These are phyloP conservation scores for Lutraria rhynchaena DNA, from an alignment of 1,140 invertebrate genomes.

Conservation along the genomic window DNA sequence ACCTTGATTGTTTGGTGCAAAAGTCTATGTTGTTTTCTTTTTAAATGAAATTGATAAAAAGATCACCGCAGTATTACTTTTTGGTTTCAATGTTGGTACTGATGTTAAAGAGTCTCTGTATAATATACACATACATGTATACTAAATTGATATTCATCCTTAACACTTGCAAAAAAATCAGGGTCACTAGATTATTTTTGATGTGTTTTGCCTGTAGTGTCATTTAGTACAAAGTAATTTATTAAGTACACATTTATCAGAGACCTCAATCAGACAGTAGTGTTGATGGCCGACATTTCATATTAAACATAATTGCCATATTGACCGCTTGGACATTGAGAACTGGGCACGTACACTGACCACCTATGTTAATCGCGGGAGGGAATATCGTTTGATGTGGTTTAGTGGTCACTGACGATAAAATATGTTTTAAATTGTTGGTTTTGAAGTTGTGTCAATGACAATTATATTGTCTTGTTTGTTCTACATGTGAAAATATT, in stretches of 20 bases:
- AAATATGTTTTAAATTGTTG: not conserved
- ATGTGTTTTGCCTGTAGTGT: not conserved
- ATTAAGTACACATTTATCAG: not conserved
- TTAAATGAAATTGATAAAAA: too few relatives aligned
- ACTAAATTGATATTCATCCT: too few relatives aligned
- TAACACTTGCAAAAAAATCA: too few relatives aligned
- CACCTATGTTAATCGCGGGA: constrained; percentile 11
- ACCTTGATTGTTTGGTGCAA: too few relatives aligned
- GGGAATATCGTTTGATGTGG: constrained; percentile 22
- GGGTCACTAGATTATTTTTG: not conserved
- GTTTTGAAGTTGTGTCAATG: too few relatives aligned
- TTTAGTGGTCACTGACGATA: constrained; percentile 6
- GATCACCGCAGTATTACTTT: too few relatives aligned
- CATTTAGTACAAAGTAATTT: constrained; percentile 19
- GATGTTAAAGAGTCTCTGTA: too few relatives aligned
- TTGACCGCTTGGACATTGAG: constrained; percentile 20
- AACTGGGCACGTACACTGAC: constrained; percentile 9
- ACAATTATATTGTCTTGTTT: too few relatives aligned
- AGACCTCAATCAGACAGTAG: not conserved
- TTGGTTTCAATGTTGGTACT: too few relatives aligned
- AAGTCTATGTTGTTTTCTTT: too few relatives aligned
- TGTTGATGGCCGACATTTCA: constrained; percentile 1
- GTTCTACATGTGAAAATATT: too few relatives aligned
- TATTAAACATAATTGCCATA: constrained; percentile 33
- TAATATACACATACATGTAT: too few relatives aligned